These are phyloP conservation scores for Platyrinchus mystaceus DNA, from an alignment of 2,797 vertebrate species.

Conservation along the genomic window DNA sequence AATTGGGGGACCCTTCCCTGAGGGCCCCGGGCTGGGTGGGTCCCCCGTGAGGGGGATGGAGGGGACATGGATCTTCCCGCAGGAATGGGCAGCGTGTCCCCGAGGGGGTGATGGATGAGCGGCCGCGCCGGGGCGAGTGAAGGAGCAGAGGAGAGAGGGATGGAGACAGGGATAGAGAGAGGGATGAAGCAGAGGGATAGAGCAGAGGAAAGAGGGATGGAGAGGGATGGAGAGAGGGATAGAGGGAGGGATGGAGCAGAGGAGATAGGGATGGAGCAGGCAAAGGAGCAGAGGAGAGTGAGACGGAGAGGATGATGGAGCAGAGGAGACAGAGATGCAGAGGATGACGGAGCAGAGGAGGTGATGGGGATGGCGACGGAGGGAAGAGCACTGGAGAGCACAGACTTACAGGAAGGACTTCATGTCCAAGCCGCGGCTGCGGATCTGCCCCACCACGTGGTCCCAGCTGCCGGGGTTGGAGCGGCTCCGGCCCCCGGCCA, in stretches of 20 bases:
- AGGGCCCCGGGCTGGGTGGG: background rate
- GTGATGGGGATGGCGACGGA: background rate
- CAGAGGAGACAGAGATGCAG: background rate
- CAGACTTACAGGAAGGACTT: conserved; percentile 98
- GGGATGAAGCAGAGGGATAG: too few species aligned
- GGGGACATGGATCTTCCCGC: fast-evolving
- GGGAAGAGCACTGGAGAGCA: background rate
- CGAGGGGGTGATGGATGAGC: background rate
- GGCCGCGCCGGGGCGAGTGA: fast-evolving
- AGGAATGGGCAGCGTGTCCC: fast-evolving
- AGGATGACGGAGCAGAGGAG: background rate
- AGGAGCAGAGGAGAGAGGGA: background rate
- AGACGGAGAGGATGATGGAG: background rate
- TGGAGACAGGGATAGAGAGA: background rate
- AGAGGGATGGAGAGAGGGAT: background rate
- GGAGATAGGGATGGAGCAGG: background rate
- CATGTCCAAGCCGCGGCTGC: conserved; percentile 95
- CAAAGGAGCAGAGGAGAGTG: background rate
- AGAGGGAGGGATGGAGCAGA: background rate
- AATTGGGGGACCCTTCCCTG: background rate
- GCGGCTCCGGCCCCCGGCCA: conserved; percentile 80
- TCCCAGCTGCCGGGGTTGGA: conserved; percentile 96
- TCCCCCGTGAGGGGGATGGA: fast-evolving
- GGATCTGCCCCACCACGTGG: conserved; percentile 98
- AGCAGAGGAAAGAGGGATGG: background rate